phyloP scores from a whole-genome alignment of 1,140 invertebrate species.

The Drosophila aff. region DNA sequence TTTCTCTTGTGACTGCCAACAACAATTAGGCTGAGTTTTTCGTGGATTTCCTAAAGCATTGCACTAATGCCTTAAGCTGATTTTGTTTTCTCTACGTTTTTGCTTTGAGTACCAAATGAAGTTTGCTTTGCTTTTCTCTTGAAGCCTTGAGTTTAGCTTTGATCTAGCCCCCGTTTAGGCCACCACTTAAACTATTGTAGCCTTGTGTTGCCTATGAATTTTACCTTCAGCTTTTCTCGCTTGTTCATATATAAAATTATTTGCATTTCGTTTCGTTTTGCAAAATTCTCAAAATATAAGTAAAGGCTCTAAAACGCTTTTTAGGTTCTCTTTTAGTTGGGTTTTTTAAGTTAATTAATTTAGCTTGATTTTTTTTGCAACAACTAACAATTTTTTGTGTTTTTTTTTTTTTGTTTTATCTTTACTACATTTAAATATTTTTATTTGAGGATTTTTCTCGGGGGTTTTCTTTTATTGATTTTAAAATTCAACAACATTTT shows the following conservation, averaged over 20 bases:
- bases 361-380: constrained; percentile 73
- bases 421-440: constrained; percentile 59
- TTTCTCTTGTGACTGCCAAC: constrained; percentile 44
- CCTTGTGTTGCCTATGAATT: constrained; percentile 42
- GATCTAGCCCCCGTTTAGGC: constrained; percentile 49
- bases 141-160: constrained; percentile 53
- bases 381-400: constrained; percentile 78
- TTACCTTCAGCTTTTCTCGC: constrained; percentile 40
- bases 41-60: constrained; percentile 48
- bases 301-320: constrained; percentile 82
- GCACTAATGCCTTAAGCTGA: constrained; percentile 57
- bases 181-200: constrained; percentile 50
- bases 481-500: constrained; percentile 82
- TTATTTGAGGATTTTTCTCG: constrained; percentile 43
- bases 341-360: constrained; percentile 47
- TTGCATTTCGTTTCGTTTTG: constrained; percentile 73
- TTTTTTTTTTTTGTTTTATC: constrained; percentile 16
- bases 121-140: constrained; percentile 12
- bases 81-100: constrained; percentile 42
- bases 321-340: constrained; percentile 48
- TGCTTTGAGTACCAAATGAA: constrained; percentile 29
- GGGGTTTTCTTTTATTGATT: constrained; percentile 62
- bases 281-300: constrained; percentile 82
- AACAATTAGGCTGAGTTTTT: constrained; percentile 70
- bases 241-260: constrained; percentile 73